Percentiles rank a stretch among this genome's conserved stretches.
phyloP scores from a whole-genome alignment of 2,888 invertebrate genomes.

The Brenthis ino region DNA sequence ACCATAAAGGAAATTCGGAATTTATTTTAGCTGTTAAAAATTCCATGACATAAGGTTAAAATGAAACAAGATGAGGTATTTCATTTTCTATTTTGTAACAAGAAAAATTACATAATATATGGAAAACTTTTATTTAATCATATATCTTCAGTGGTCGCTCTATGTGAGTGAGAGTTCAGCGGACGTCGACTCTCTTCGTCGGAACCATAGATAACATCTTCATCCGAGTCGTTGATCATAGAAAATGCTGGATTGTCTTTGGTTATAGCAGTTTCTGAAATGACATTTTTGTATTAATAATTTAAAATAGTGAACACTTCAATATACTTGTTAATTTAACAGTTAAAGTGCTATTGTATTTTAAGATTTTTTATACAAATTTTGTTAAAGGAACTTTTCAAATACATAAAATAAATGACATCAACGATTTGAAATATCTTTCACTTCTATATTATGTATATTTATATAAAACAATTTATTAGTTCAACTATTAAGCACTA shows the following conservation, averaged over 20 bases:
- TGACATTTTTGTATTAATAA: slow-evolving; percentile 5
- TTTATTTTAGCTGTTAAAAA: background rate
- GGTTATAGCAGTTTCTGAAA: slow-evolving; percentile 93
- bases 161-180: slow-evolving; percentile 84
- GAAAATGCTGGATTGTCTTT: slow-evolving; percentile 99
- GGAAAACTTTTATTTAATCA: slow-evolving; percentile 54
- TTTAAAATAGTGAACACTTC: too few relatives aligned
- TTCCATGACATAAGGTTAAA: background rate
- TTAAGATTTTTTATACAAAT: too few relatives aligned
- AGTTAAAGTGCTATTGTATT: too few relatives aligned
- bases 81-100: slow-evolving; percentile 56
- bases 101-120: slow-evolving; percentile 53
- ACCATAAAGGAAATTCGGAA: too few relatives aligned
- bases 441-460: too few relatives aligned
- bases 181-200: slow-evolving; percentile 93
- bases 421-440: too few relatives aligned
- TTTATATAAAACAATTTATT: too few relatives aligned
- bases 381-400: too few relatives aligned
- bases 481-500: too few relatives aligned
- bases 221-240: slow-evolving; percentile 99
- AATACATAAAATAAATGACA: too few relatives aligned
- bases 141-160: slow-evolving; percentile 83
- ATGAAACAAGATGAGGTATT: slow-evolving; percentile 26
- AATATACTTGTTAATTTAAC: too few relatives aligned
- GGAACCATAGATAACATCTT: slow-evolving; percentile 97